These are phyloP conservation scores for Rotaria sp. DNA, from an alignment of 2,888 invertebrate genomes.

Conservation along the genomic window DNA sequence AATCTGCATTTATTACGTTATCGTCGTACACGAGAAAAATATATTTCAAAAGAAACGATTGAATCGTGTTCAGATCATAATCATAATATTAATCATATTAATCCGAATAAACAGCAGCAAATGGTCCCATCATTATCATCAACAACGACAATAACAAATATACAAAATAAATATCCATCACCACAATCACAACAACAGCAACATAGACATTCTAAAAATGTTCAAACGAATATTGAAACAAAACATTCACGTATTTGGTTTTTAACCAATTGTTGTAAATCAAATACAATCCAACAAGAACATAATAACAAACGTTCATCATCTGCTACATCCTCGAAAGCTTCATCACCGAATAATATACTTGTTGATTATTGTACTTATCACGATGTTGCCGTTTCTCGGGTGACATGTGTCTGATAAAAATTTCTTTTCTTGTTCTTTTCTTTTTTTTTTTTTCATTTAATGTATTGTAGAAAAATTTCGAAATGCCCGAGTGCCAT, in stretches of 20 bases:
- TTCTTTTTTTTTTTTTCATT: background rate
- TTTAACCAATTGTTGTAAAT: background rate
- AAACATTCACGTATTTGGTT: constrained; percentile 8
- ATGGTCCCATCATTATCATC: background rate
- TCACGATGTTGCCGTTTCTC: constrained; percentile 21
- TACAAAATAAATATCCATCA: background rate
- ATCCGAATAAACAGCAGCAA: background rate
- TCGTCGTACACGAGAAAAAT: background rate
- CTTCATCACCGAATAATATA: background rate
- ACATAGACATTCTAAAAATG: background rate
- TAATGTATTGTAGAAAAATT: background rate
- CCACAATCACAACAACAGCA: background rate
- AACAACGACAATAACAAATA: background rate
- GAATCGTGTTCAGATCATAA: background rate
- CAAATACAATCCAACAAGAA: background rate
- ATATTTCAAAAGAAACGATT: background rate
- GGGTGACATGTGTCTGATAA: constrained; percentile 15
- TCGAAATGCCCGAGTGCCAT: background rate
- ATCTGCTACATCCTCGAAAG: background rate
- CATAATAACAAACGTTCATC: background rate
- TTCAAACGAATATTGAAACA: background rate
- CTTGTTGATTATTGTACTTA: constrained; percentile 28
- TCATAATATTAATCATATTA: background rate
- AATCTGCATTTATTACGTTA: constrained; percentile 20
- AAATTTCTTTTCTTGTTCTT: background rate